Evolutionary conservation across 1,140 invertebrate genomes (phyloP).

Genomic region (roundworm (Caenorhabditis elegans)): WBcel235 BX284603.4:13135001-13135500

Average conservation of each 20-base stretch:
- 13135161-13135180: background rate
- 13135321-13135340: background rate
- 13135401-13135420: conserved; percentile 12
- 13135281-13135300: background rate
- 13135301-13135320: background rate
- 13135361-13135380: background rate
- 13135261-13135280: background rate
- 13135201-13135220: background rate
- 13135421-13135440: background rate
- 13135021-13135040: too few relatives aligned
- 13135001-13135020: too few relatives aligned
- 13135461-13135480: background rate
- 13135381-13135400: background rate
- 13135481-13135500: background rate
- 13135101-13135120: background rate
- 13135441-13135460: background rate
- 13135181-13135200: background rate
- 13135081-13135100: too few relatives aligned
- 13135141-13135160: background rate
- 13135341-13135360: background rate
- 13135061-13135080: too few relatives aligned
- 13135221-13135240: background rate
- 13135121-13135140: background rate
- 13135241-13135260: background rate
- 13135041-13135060: too few relatives aligned